A percentile compares a stretch with the other conserved stretches of the same genome.
phyloP scores from a whole-genome alignment of 2,113 vertebrate species.

The Ciconia maguari region DNA sequence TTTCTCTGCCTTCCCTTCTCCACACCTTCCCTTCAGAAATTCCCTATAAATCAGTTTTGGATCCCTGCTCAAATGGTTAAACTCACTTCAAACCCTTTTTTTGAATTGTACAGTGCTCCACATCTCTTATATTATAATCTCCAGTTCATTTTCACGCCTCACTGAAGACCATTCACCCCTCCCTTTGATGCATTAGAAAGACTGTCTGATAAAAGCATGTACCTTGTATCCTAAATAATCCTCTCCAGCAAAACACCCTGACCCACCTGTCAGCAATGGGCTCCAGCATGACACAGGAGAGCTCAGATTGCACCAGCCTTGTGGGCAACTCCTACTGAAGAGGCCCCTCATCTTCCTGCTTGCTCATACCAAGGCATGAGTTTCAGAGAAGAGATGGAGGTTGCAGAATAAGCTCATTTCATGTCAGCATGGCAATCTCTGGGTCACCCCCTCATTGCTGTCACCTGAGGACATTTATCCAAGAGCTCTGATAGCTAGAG shows the following conservation, averaged over 20 bases:
- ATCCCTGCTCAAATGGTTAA: not conserved
- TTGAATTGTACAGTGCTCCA: not conserved
- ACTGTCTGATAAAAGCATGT: not conserved
- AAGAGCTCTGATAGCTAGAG: not conserved
- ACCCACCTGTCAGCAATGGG: not conserved
- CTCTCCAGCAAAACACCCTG: not conserved
- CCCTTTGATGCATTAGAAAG: not conserved
- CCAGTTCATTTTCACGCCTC: not conserved
- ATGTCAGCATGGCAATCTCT: not conserved
- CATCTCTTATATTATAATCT: not conserved
- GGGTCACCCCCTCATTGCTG: not conserved
- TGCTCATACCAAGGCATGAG: not conserved
- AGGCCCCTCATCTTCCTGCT: not conserved
- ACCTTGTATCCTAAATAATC: not conserved
- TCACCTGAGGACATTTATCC: not conserved
- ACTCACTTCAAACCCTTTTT: not conserved
- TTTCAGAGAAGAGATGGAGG: not conserved
- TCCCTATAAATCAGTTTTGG: not conserved
- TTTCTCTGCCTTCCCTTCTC: not conserved
- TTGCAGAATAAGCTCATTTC: not conserved
- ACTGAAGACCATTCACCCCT: not conserved
- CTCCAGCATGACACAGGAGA: not conserved
- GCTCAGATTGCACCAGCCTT: not conserved
- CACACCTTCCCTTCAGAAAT: not conserved
- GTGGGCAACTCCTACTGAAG: not conserved